A percentile compares a stretch with the other conserved stretches of the same genome.
phyloP scores from a whole-genome alignment of 2,797 vertebrate species.

The Ceyx erithaca region DNA sequence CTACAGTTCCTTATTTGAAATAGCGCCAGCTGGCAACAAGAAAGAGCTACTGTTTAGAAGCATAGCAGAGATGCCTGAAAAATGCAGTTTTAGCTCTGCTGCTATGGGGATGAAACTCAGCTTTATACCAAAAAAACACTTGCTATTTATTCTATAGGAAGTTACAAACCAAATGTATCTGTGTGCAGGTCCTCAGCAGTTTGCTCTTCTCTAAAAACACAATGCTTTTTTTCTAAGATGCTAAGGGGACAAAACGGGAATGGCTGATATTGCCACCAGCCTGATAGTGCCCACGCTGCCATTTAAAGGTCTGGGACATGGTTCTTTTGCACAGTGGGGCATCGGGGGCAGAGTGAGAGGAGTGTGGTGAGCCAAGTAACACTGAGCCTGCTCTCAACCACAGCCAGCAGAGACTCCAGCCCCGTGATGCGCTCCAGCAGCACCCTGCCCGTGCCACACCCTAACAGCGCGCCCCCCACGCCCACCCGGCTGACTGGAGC shows the following conservation, averaged over 20 bases:
- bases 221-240: rapidly evolving
- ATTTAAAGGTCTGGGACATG: rapidly evolving
- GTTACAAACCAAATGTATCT: not conserved
- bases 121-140: not conserved
- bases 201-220: no score
- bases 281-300: rapidly evolving
- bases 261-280: rapidly evolving
- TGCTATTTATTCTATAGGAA: not conserved
- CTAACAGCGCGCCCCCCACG: constrained; percentile 85
- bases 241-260: rapidly evolving
- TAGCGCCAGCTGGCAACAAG: not conserved
- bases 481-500: constrained; percentile 75
- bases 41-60: not conserved
- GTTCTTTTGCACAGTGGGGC: rapidly evolving
- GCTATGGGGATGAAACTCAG: no score
- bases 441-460: constrained; percentile 86
- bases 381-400: not conserved
- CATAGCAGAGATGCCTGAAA: not conserved
- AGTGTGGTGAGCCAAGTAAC: not conserved
- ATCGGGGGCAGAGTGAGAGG: not conserved
- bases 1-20: not conserved
- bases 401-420: constrained; percentile 85
- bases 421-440: constrained; percentile 89
- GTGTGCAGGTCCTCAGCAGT: not conserved
- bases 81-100: not conserved